Base-by-base conservation (phyloP, 2,888 invertebrate species). In the Pecten maximus region DNA sequence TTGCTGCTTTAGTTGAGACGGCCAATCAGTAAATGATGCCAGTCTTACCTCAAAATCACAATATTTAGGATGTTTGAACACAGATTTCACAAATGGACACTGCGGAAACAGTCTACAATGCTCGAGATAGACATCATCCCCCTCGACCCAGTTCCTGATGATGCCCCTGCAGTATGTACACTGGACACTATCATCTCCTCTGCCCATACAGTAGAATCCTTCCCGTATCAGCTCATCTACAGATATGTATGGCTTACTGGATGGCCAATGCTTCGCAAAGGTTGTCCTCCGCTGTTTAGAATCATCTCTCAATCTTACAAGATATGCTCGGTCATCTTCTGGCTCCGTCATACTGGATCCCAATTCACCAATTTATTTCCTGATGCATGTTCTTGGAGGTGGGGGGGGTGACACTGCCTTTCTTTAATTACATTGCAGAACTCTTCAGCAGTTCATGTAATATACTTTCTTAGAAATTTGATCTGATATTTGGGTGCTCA, bases 191-290 rank as follows among this genome's bases (percentile, higher is more conserved):
- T 91, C 91, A 23, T 87, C 90, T 12, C 89, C 90, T 3, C 40
- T 39, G 44, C 91, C 90, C 23, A 90, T 88, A 88, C 50, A 89
- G 44, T 90, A 91, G 89, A 91, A 91, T 40, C 91, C 91, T 74
- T 91, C 88, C 35, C 89, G 89, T 35, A 91, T 88, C 89, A 91
- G 88, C 44, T 90, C 89, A 50, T 91, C 91, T 3, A 88, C 74
- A 15, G 89, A 89, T 10, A 91, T 87, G 40, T 89, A 90, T 19
- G 50, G 48, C 40, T 91, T 91, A 2, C 87, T 39, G 35, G 89
- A 23, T 15, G 91, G 90, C 91, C 91, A 91, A 12, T 88, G 86
- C 40, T 89, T 40, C 16, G 60, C 74, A 54, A 91, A 90, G 35
- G 91, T 89, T 54, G 88, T 87, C 87, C 54, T 88, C 4, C 91